Evolutionary conservation across 2,797 vertebrate species (phyloP).

Genomic region (Antennarius maculatus): DNA sequence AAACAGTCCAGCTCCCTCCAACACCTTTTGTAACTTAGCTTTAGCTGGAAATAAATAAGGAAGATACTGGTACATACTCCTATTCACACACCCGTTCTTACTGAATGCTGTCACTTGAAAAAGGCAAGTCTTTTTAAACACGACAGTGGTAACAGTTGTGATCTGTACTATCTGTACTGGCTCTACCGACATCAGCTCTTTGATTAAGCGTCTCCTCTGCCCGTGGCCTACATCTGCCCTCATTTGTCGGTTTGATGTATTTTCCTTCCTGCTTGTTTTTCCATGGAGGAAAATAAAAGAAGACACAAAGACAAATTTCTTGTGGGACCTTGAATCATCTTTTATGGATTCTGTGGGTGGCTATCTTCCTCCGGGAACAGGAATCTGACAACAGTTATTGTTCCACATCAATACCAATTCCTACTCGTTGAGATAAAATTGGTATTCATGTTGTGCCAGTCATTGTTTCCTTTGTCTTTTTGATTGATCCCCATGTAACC

Average conservation of each 20-base stretch:
- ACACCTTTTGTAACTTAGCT: slow-evolving; percentile 10
- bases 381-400: slow-evolving; percentile 51
- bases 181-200: slow-evolving; percentile 33
- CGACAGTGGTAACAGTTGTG: slow-evolving; percentile 52
- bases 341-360: slow-evolving; percentile 56
- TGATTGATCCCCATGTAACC: slow-evolving; percentile 48
- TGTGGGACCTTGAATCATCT: slow-evolving; percentile 57
- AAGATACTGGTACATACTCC: background rate
- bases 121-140: background rate
- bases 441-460: slow-evolving; percentile 44
- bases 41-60: background rate
- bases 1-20: slow-evolving; percentile 21
- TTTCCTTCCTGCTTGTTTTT: slow-evolving; percentile 42
- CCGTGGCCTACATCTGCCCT: slow-evolving; percentile 62
- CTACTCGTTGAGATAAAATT: slow-evolving; percentile 47
- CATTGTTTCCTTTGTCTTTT: slow-evolving; percentile 42
- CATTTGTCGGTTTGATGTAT: slow-evolving; percentile 64
- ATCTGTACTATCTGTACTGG: slow-evolving; percentile 34
- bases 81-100: too few species aligned
- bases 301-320: slow-evolving; percentile 58
- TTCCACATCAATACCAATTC: slow-evolving; percentile 57
- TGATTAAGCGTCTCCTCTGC: slow-evolving; percentile 59
- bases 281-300: slow-evolving; percentile 47
- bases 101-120: background rate
- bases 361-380: slow-evolving; percentile 39